A percentile compares a stretch with the other conserved stretches of the same genome.
Evolutionary conservation across 2,888 invertebrate genomes (phyloP).

Genomic region (Epinotia bilunana): DNA sequence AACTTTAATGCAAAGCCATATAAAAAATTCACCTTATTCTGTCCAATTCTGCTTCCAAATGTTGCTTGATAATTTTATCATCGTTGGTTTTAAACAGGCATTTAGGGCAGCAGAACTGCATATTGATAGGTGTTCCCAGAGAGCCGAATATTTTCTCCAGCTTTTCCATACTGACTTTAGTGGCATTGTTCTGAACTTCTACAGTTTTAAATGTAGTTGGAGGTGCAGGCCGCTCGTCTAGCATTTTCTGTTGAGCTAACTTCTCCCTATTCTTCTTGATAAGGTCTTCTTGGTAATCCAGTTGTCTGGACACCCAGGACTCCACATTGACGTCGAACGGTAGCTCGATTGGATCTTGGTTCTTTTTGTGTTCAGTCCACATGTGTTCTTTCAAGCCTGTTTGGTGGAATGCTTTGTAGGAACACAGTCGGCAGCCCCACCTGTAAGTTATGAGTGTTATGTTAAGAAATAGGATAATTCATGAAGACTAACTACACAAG

Average conservation of each 20-base stretch:
- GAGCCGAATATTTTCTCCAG: slow-evolving; percentile 66
- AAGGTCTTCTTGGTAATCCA: slow-evolving; percentile 64
- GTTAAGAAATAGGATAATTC: neutral
- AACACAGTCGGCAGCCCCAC: slow-evolving; percentile 85
- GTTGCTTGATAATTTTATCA: slow-evolving; percentile 64
- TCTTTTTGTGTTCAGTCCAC: slow-evolving; percentile 72
- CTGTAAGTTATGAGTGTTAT: slow-evolving; percentile 65
- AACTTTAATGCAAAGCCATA: slow-evolving; percentile 32
- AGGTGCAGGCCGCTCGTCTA: slow-evolving; percentile 39
- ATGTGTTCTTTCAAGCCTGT: slow-evolving; percentile 83
- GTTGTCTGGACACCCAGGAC: slow-evolving; percentile 76
- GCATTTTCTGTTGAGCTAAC: slow-evolving; percentile 60
- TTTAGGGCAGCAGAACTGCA: slow-evolving; percentile 68
- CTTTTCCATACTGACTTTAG: slow-evolving; percentile 51
- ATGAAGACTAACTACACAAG: neutral
- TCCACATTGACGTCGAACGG: slow-evolving; percentile 77
- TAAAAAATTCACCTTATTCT: slow-evolving; percentile 66
- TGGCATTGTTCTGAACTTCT: neutral
- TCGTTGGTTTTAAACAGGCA: slow-evolving; percentile 60
- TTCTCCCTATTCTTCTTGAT: slow-evolving; percentile 63
- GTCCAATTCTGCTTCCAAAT: slow-evolving; percentile 72
- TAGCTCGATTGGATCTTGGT: slow-evolving; percentile 67
- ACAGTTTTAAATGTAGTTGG: slow-evolving; percentile 27
- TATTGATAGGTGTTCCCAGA: slow-evolving; percentile 60
- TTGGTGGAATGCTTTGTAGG: slow-evolving; percentile 84